Evolutionary conservation across 2,113 vertebrate genomes (phyloP).

Genomic region (Platichthys flesus): DNA sequence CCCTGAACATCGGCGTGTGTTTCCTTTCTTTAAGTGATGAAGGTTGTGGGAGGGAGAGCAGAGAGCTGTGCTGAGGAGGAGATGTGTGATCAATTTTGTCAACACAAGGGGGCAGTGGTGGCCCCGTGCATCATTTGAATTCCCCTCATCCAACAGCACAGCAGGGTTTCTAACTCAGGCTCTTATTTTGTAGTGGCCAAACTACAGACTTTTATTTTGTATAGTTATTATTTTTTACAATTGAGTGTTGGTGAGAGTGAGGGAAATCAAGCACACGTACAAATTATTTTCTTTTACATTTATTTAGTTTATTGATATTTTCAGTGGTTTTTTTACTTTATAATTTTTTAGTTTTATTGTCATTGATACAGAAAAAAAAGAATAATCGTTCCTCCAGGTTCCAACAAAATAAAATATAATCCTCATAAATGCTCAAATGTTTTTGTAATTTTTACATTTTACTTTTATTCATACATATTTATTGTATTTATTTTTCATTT

Average conservation of each 20-base stretch:
- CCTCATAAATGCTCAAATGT: background rate
- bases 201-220: slow-evolving; percentile 12
- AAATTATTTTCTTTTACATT: no score
- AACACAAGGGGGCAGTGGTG: slow-evolving; percentile 76
- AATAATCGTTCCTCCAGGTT: no score
- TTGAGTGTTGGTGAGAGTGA: background rate
- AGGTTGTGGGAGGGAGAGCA: background rate
- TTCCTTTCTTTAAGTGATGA: background rate
- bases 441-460: background rate
- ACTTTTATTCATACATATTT: no score
- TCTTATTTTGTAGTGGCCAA: slow-evolving; percentile 27
- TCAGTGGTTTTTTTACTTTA: no score
- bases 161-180: background rate
- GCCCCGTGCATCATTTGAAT: slow-evolving; percentile 41
- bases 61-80: background rate
- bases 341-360: no score
- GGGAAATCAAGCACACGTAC: no score
- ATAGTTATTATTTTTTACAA: background rate
- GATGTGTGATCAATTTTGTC: slow-evolving; percentile 2
- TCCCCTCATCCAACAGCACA: background rate
- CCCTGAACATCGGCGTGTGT: background rate
- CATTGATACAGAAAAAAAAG: no score
- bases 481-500: no score
- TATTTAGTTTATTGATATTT: no score
- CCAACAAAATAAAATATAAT: no score